Evolutionary conservation across 2,113 vertebrate genomes (phyloP).

Genomic region (Pteronura brasiliensis): DNA sequence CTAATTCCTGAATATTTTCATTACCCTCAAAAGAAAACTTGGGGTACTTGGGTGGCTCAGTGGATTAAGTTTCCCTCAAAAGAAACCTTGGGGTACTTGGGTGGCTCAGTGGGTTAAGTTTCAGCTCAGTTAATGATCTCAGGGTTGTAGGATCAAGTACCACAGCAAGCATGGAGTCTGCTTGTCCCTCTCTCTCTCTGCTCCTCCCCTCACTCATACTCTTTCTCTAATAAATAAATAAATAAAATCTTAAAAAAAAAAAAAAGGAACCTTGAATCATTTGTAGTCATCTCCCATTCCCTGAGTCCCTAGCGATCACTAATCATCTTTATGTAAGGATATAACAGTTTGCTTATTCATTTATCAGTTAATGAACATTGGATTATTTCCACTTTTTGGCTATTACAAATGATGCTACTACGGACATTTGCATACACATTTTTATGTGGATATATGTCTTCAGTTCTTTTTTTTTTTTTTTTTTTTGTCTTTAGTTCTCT

Average conservation of each 20-base stretch:
- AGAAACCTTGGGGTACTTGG: not conserved
- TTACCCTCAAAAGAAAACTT: not conserved
- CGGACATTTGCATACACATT: not conserved
- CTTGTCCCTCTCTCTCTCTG: not conserved
- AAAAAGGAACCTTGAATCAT: not conserved
- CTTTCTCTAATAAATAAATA: not conserved
- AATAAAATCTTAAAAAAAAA: not conserved
- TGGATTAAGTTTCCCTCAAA: not conserved
- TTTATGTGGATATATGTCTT: not conserved
- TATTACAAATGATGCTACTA: not conserved
- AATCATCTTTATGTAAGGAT: not conserved
- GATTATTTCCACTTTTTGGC: not conserved
- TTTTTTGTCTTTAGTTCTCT: not conserved
- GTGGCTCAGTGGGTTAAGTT: not conserved
- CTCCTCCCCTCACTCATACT: not conserved
- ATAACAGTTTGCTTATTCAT: not conserved
- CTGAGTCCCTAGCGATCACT: not conserved
- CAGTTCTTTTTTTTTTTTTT: too few species aligned
- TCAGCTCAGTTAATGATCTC: not conserved
- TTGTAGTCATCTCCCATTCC: not conserved
- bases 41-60: too few species aligned
- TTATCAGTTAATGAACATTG: not conserved
- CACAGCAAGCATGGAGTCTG: not conserved
- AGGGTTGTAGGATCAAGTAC: not conserved
- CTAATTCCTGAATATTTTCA: not conserved